Base-by-base conservation (phyloP, 1,140 invertebrate genomes). In the Sitobion miscanthi region DNA sequence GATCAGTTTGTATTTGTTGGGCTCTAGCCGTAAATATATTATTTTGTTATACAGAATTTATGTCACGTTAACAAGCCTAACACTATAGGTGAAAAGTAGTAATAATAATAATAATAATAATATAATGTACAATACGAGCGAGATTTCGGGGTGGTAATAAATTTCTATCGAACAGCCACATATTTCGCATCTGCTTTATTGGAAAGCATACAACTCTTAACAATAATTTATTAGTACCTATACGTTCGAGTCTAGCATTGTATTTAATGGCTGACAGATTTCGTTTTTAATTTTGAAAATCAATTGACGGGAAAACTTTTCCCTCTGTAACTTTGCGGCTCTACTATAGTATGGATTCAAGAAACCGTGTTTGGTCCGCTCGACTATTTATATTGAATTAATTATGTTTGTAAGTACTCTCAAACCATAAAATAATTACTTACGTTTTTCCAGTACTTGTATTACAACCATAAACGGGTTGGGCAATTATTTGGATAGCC, bases 251-350 rank as follows among this genome's bases (percentile, higher is more conserved):
- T 86, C 11, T 45, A 45, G 83, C 23, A 45, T 86, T 86, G 83
- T 30, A 9, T 88, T 49, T 52, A 49, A 30, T 38, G 47, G 86
- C 17, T 52, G 86, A 88, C 86, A 88, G 47, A 47, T 52, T 88
- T 88, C 25, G 30, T 88, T 88, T 49, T 88, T 88, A 88, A 88
- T 88, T 88, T 88, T 35, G 86, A 88, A 88, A 49, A n/a, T 47
- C 86, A 21, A n/a, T 88, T 52, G 86, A 88, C 21, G 25, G 42
- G 23, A 49, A 86, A 47, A 45, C 25, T 11, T 47, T 86, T 85
- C 25, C 8, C 42, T 47, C 20, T 8, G 8, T 77, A n/a, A 38
- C 21, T 83, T 83, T 42, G 6, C 20, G 82, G 77, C 21, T 8
- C 49, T 52, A 52, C 17, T 14, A 52, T 17, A 9, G n/a, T 17